These are phyloP conservation scores for Drosophila meridiana DNA, from an alignment of 2,888 invertebrate species.

Conservation along the genomic window DNA sequence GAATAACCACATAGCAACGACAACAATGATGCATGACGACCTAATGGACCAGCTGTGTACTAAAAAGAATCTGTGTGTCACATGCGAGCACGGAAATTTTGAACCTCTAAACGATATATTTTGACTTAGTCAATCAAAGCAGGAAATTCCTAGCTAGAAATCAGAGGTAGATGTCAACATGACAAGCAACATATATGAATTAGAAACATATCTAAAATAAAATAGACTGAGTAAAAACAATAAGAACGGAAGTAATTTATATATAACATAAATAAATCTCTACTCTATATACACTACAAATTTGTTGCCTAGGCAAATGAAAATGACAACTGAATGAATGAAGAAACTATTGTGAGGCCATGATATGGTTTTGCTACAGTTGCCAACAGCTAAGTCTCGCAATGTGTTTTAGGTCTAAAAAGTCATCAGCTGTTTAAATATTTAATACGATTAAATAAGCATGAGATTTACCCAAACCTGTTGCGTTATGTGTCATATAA, in stretches of 20 bases:
- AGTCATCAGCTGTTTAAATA: neutral
- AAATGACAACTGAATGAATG: neutral
- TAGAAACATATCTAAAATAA: neutral
- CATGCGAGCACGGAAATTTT: neutral
- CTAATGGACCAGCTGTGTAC: conserved; percentile 55
- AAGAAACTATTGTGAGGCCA: neutral
- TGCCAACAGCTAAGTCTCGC: too few species aligned
- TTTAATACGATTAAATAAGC: neutral
- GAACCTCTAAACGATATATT: conserved; percentile 26
- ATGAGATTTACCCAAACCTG: too few species aligned
- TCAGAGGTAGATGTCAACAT: neutral
- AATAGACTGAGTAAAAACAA: neutral
- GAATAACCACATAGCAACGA: conserved; percentile 43
- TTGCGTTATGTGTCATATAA: too few species aligned
- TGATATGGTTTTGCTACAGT: neutral
- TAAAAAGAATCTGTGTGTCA: neutral
- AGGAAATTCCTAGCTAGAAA: neutral
- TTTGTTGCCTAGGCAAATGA: too few species aligned
- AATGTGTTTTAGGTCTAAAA: neutral
- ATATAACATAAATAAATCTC: neutral
- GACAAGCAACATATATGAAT: neutral
- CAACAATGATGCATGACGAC: conserved; percentile 38
- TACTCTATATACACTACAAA: neutral
- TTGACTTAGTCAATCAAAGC: conserved; percentile 38
- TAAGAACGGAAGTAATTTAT: neutral